phyloP scores from a whole-genome alignment of 1,140 invertebrate species.

The Tetramorium alpestre region DNA sequence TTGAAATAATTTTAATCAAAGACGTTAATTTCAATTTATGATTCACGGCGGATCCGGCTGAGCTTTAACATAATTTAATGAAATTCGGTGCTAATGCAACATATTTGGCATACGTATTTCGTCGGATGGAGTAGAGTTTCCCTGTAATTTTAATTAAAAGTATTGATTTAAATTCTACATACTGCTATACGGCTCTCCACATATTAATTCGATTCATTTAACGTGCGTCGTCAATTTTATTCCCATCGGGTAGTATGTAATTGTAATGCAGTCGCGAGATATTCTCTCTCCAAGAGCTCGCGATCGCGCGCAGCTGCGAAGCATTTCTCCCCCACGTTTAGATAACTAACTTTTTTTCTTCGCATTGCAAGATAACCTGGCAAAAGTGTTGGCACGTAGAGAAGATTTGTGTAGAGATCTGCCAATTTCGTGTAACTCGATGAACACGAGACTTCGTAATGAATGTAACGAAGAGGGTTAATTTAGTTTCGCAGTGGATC shows the following conservation, averaged over 20 bases:
- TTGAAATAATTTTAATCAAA: constrained; percentile 61
- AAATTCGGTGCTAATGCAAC: constrained; percentile 63
- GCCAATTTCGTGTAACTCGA: constrained; percentile 48
- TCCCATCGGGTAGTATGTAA: constrained; percentile 28
- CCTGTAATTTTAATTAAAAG: constrained; percentile 63
- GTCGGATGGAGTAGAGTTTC: constrained; percentile 61
- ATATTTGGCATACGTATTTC: constrained; percentile 59
- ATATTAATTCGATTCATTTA: constrained; percentile 62
- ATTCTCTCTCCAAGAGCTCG: not conserved
- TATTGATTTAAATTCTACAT: constrained; percentile 60
- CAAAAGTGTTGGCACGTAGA: not conserved
- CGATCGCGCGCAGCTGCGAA: not conserved
- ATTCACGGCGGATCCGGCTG: constrained; percentile 56
- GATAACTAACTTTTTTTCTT: not conserved
- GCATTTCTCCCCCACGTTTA: not conserved
- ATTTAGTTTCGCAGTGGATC: constrained; percentile 43
- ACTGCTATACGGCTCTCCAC: constrained; percentile 37
- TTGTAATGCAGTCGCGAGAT: constrained; percentile 11
- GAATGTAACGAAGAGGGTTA: constrained; percentile 57
- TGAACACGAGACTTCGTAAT: constrained; percentile 53
- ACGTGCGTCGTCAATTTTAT: constrained; percentile 57
- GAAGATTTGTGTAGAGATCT: constrained; percentile 29
- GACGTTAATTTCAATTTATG: constrained; percentile 63
- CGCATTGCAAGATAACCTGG: not conserved
- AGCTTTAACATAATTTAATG: constrained; percentile 63